phyloP scores from a whole-genome alignment of 2,888 invertebrate species.

The Pegoplata infirma region DNA sequence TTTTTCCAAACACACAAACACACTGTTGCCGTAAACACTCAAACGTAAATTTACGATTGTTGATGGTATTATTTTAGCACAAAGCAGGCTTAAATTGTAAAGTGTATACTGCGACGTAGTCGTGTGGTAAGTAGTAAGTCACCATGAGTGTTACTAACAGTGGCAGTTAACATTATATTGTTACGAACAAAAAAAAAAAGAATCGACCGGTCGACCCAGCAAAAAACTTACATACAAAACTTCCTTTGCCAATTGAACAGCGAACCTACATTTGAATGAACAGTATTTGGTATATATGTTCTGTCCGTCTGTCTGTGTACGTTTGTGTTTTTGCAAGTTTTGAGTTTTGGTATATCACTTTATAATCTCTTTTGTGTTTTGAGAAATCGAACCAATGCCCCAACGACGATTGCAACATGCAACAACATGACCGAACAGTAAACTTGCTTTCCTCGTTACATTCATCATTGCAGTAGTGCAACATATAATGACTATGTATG shows the following conservation, averaged over 20 bases:
- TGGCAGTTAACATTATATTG: conserved; percentile 7
- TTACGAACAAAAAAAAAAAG: not conserved
- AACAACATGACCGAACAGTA: conserved; percentile 26
- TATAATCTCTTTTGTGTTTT: conserved; percentile 17
- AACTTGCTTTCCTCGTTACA: conserved; percentile 26
- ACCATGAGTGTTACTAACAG: conserved; percentile 1
- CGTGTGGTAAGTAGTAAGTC: not conserved
- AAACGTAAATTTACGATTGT: too few species aligned
- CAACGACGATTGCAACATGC: not conserved
- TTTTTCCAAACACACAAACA: too few species aligned
- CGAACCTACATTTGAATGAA: not conserved
- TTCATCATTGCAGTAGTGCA: conserved; percentile 11
- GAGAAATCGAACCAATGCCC: not conserved
- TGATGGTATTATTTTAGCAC: not conserved
- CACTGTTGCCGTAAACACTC: too few species aligned
- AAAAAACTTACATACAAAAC: not conserved
- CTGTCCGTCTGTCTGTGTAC: too few species aligned
- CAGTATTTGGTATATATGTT: too few species aligned
- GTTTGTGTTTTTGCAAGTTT: not conserved
- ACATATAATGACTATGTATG: not conserved
- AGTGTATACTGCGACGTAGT: not conserved
- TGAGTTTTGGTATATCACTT: conserved; percentile 1
- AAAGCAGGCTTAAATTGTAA: not conserved
- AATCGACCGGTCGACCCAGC: not conserved
- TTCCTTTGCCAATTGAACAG: not conserved